A percentile compares a stretch with the other conserved stretches of the same genome.
Conservation (phyloP, 2,888 invertebrate species). For the Euzophera pinguis region DNA sequence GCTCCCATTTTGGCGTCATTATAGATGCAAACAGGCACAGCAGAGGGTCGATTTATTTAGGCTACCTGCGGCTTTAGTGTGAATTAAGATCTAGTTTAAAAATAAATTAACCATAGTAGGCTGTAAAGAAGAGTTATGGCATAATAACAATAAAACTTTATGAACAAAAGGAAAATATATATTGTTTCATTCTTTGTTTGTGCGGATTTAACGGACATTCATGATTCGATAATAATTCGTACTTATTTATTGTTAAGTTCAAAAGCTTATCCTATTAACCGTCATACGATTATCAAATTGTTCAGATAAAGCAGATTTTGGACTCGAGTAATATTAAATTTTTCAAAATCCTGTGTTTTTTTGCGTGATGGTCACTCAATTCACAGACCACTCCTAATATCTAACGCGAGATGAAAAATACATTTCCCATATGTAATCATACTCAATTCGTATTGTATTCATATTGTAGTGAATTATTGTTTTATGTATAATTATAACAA, state of each 20-base stretch:
- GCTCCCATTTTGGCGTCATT: constrained; percentile 7
- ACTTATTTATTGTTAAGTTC: background rate
- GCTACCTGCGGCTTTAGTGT: constrained; percentile 5
- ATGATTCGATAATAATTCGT: background rate
- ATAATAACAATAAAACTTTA: background rate
- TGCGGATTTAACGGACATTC: background rate
- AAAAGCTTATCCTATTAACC: too few relatives aligned
- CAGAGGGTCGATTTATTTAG: constrained; percentile 1
- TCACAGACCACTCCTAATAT: too few relatives aligned
- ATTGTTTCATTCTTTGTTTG: background rate
- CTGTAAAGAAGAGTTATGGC: background rate
- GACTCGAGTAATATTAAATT: too few relatives aligned
- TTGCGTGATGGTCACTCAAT: too few relatives aligned
- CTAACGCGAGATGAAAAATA: too few relatives aligned
- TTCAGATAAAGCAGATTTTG: too few relatives aligned
- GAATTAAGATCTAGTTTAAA: constrained; percentile 5
- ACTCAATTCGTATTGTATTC: too few relatives aligned
- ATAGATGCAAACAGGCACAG: constrained; percentile 3
- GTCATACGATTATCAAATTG: too few relatives aligned
- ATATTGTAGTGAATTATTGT: too few relatives aligned
- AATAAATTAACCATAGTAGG: background rate
- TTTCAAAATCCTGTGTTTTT: too few relatives aligned
- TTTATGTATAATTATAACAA: too few relatives aligned
- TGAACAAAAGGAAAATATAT: background rate
- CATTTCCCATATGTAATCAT: too few relatives aligned